phyloP scores from a whole-genome alignment of 2,888 invertebrate genomes.

The Nomada ferruginata region DNA sequence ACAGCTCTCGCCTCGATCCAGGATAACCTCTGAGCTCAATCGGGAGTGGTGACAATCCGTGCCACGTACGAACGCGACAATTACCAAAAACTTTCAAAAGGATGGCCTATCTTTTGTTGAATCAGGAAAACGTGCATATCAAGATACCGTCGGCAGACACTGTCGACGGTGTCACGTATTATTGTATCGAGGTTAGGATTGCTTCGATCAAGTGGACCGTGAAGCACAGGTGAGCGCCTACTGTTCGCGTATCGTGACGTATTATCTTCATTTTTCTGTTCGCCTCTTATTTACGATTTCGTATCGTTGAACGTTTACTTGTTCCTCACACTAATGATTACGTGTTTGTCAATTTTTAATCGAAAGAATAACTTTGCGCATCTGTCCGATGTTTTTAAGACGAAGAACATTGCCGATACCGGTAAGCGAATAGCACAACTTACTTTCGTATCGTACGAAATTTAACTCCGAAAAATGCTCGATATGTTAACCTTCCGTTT shows the following conservation, averaged over 20 bases:
- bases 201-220: slow-evolving; percentile 93
- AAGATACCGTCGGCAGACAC: slow-evolving; percentile 88
- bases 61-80: neutral
- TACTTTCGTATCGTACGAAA: neutral
- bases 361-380: too few relatives aligned
- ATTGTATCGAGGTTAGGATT: slow-evolving; percentile 89
- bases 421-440: neutral
- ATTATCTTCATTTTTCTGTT: neutral
- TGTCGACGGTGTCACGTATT: slow-evolving; percentile 89
- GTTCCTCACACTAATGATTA: too few relatives aligned
- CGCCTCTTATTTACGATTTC: neutral
- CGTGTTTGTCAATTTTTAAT: neutral
- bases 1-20: slow-evolving; percentile 27
- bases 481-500: neutral
- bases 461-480: neutral
- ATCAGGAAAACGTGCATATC: slow-evolving; percentile 88
- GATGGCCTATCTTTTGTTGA: slow-evolving; percentile 91
- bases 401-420: neutral
- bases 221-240: slow-evolving; percentile 86
- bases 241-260: neutral
- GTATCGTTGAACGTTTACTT: neutral
- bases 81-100: slow-evolving; percentile 36
- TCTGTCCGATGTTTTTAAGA: neutral
- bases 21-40: slow-evolving; percentile 58
- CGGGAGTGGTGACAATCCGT: slow-evolving; percentile 13